Base-by-base conservation (phyloP, 1,140 invertebrate species). In the Cyrtorhinus lividipennis region DNA sequence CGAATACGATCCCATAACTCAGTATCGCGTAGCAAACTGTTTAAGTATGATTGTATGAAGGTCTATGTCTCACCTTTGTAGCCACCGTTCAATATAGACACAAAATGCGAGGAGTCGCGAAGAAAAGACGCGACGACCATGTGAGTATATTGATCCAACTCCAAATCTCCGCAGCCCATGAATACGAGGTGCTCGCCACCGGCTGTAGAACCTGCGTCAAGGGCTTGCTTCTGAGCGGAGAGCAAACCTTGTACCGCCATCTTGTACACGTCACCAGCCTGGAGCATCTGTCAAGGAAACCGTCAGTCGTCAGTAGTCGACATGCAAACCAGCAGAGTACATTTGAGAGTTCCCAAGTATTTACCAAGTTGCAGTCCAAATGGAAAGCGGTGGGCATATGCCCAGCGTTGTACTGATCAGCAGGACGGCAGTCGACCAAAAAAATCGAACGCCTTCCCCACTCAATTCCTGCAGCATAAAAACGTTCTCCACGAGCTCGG, bases 121-220 rank as follows among this genome's bases (percentile, higher is more conserved):
- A 99, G 78, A 76, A 99, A 98, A 63, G 92, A 92, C 92, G 10
- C 98, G 89, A 24, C 98, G 94, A 96, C 99, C 99, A 70, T 97
- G 88, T 2, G 95, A 92, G 73, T 95, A 95, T 70, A 90, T 89
- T 74, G 98, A 95, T 76, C 46, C 45, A 22, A 72, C 96, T 92
- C 69, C 91, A n/a, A 86, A 27, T 90, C 80, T 2, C 95, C 95
- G 68, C 92, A 95, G 58, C 96, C 96, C 68, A 98, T 82, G 73
- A 99, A 98, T 73, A 95, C 98, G 56, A 98, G 78, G 75, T 99
- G 95, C 76, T 98, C 91, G 24, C 94, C 94, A 62, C 90, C 92
- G 24, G 92, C 92, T 66, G 86, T 80, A 0, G 91, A 92, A 27
- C 89, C 87, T 61, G 90, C 87, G 56, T 86, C 86, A 38, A 96